Evolutionary conservation across 2,113 vertebrate species (phyloP).

Genomic region (Pampusana beccarii): DNA sequence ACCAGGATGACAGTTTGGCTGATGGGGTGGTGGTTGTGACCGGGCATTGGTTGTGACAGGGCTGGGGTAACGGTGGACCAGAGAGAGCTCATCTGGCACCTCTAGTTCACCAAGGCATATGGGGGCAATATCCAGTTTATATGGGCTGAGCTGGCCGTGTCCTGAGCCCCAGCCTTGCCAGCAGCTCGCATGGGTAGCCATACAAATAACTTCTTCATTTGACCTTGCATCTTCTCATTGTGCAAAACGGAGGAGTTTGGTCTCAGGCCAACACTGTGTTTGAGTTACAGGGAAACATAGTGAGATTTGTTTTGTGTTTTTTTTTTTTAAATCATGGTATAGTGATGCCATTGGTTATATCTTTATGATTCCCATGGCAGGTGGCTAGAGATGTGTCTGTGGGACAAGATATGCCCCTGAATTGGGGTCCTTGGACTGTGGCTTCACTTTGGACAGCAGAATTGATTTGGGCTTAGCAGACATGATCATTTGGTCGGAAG

Average conservation of each 20-base stretch:
- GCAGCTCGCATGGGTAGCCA: not conserved
- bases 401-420: not conserved
- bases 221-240: not conserved
- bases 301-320: no score
- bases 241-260: not conserved
- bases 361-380: not conserved
- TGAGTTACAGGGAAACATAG: not conserved
- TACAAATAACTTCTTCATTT: not conserved
- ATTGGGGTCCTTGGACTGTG: not conserved
- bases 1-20: not conserved
- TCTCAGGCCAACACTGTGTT: not conserved
- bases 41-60: no score
- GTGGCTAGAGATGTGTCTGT: accelerated
- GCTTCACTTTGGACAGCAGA: not conserved
- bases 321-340: not conserved
- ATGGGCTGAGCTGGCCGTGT: not conserved
- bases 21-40: accelerated
- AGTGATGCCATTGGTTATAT: not conserved
- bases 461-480: not conserved
- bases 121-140: not conserved
- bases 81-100: not conserved
- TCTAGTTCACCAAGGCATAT: not conserved
- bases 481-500: not conserved
- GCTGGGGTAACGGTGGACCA: not conserved
- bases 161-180: not conserved